These are phyloP conservation scores for Adela reaumurella DNA, from an alignment of 2,888 invertebrate species.

Conservation along the genomic window DNA sequence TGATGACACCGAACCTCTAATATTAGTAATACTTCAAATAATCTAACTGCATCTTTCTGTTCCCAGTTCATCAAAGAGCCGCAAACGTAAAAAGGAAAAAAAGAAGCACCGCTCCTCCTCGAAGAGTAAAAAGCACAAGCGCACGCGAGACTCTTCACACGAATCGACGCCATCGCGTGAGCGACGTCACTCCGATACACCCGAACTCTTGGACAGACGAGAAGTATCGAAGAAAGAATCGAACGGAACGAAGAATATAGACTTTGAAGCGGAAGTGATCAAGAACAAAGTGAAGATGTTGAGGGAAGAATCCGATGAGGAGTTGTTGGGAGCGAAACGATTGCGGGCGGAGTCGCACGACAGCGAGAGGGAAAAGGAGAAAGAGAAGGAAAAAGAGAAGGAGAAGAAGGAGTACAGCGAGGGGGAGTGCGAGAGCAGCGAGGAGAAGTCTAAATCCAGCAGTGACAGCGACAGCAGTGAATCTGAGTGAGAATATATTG, in stretches of 20 bases:
- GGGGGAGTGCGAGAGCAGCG: conserved; percentile 47
- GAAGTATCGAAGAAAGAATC: conserved; percentile 17
- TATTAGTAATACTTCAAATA: too few relatives aligned
- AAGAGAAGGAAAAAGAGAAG: conserved; percentile 36
- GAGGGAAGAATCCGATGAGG: not conserved
- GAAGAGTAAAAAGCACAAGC: conserved; percentile 29
- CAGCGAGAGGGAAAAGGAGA: conserved; percentile 11
- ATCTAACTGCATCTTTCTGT: too few relatives aligned
- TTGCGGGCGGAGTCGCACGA: conserved; percentile 8
- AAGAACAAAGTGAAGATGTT: not conserved
- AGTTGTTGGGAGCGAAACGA: not conserved
- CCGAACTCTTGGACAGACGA: conserved; percentile 9
- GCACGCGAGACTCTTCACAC: conserved; percentile 2
- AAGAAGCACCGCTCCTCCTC: conserved; percentile 24
- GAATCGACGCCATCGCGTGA: not conserved
- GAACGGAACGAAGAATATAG: conserved; percentile 4
- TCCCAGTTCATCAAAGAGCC: conserved; percentile 22
- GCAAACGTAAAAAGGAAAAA: conserved; percentile 38
- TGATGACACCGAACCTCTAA: too few relatives aligned
- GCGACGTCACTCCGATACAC: conserved; percentile 2
- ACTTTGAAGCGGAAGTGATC: not conserved
- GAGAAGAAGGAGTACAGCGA: conserved; percentile 35
- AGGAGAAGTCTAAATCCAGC: conserved; percentile 26
- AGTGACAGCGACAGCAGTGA: not conserved
- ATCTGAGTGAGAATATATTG: not conserved